These are phyloP conservation scores for Lophotriccus pileatus DNA, from an alignment of 2,797 vertebrate genomes.

Conservation along the genomic window DNA sequence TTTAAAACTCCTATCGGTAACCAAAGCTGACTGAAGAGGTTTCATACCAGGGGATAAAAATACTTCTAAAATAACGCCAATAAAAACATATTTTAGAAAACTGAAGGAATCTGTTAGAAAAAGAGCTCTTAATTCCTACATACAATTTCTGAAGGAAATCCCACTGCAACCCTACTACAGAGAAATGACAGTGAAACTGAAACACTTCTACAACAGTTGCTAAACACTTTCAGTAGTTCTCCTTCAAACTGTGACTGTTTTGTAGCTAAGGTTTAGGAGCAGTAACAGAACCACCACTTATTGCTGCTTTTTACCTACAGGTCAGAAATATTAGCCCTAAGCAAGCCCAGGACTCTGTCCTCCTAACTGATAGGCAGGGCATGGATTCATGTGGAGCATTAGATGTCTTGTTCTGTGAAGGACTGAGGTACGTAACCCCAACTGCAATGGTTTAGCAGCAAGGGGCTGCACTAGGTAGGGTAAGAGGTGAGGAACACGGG, in stretches of 20 bases:
- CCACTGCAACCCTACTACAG: background rate
- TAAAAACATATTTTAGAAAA: background rate
- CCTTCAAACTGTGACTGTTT: background rate
- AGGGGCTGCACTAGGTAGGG: background rate
- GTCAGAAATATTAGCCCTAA: background rate
- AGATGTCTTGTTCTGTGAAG: background rate
- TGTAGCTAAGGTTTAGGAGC: background rate
- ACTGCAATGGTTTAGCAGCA: background rate
- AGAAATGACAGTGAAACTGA: background rate
- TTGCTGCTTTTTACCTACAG: background rate
- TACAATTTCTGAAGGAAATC: background rate
- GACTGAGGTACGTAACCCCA: background rate
- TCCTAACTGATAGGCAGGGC: background rate
- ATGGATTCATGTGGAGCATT: background rate
- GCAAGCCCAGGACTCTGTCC: background rate
- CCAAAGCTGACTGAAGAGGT: conserved; percentile 6
- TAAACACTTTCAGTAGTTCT: background rate
- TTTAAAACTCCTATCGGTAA: conserved; percentile 41
- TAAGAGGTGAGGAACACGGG: background rate
- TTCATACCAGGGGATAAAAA: conserved; percentile 17
- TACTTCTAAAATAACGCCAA: conserved; percentile 8
- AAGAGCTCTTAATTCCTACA: conserved; percentile 2
- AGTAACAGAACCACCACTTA: background rate
- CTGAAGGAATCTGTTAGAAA: background rate
- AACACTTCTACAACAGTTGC: background rate